Evolutionary conservation across 2,113 vertebrate species (phyloP), one percentile per base, ranked within the genome.

Genomic region (Dissostichus mawsoni): DNA sequence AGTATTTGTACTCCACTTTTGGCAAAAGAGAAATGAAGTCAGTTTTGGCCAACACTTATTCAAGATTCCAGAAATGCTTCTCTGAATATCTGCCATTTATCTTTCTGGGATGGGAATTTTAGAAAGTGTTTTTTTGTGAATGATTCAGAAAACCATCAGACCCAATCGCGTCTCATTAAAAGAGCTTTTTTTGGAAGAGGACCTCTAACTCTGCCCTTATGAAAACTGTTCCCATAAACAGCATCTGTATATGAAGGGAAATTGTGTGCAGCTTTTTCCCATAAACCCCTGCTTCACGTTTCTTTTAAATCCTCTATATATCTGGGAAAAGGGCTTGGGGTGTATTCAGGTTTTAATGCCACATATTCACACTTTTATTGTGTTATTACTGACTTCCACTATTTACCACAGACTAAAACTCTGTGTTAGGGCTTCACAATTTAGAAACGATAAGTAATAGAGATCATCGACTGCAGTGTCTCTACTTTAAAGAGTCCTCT

Each of bases 41-140:
- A 81, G 81, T 84, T 83, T 78, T 79, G 87, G 77, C 66, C 47
- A 4, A 48, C 85, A 81, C 81, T 88, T 87, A 80, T 66, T 80
- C 73, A 86, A 91, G 83, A 90, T 91, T 84, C 84, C 66, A 84
- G 80, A 81, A 92, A 83, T 89, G 57, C 63, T 82, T 78, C 16
- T 82, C 68, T 66, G 67, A 90, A 88, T 91, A 87, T 94, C 87
- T 82, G 66, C 72, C 78, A 78, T 69, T 84, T 85, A 93, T 90
- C 82, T 93, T 90, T 91, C 76, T 90, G 86, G 86, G 88, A 89
- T 65, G 74, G 64, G 62, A 83, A 83, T 76, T 70, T 69, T 55
- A 62, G 36, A 58, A 71, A 77, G 25, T 12, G n/a, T 55, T 84
- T 36, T 36, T 73, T 80, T 67, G 56, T 68, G 66, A 83, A 62